These are phyloP conservation scores for Donacobius atricapilla DNA, from an alignment of 2,113 vertebrate genomes.

Conservation along the genomic window DNA sequence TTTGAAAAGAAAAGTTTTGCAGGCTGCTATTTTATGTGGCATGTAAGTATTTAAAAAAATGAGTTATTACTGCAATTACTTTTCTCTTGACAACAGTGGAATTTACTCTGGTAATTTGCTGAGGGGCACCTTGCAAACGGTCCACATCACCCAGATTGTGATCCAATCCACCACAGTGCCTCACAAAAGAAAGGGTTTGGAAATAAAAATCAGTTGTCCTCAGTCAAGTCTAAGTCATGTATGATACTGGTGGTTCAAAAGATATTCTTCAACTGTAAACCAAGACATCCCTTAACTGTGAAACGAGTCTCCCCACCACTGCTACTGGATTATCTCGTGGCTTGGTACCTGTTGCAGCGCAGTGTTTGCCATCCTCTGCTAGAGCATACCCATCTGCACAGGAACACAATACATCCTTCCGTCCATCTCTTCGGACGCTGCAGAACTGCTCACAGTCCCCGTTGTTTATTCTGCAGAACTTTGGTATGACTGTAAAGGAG, in stretches of 20 bases:
- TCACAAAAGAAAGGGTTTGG: background rate
- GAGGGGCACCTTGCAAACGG: background rate
- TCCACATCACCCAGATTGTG: background rate
- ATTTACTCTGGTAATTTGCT: background rate
- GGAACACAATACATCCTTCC: conserved; percentile 71
- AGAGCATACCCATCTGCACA: conserved; percentile 86
- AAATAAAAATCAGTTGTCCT: background rate
- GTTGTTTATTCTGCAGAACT: conserved; percentile 84
- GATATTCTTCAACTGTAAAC: background rate
- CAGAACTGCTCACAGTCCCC: conserved; percentile 92
- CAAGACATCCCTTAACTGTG: background rate
- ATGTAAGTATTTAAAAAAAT: background rate
- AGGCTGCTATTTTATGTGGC: background rate
- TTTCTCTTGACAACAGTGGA: background rate
- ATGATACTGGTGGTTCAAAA: background rate
- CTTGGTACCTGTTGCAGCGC: conserved; percentile 78
- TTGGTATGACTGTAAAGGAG: conserved; percentile 71
- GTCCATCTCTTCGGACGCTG: background rate
- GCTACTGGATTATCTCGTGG: background rate
- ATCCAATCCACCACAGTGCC: background rate
- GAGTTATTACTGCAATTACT: background rate
- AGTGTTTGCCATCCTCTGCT: conserved; percentile 74
- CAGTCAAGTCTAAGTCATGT: background rate
- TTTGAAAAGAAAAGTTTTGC: background rate
- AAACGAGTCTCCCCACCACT: background rate